Percentiles rank a stretch among this genome's conserved stretches.
Evolutionary conservation across 1,140 invertebrate genomes (phyloP).

Genomic region (Drosophila pruinosa): DNA sequence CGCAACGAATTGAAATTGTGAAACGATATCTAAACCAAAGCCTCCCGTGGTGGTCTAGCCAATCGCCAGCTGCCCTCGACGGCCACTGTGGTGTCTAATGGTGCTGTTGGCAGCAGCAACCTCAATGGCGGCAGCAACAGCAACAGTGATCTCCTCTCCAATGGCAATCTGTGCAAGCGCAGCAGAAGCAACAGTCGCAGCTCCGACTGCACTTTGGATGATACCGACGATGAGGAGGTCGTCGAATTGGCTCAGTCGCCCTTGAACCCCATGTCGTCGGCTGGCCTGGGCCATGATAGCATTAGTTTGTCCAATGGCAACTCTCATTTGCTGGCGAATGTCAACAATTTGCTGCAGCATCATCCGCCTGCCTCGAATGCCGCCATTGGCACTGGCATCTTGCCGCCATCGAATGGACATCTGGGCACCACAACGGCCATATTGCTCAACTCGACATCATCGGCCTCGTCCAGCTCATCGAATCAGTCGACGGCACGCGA

Average conservation of each 20-base stretch:
- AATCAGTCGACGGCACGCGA: conserved; percentile 72
- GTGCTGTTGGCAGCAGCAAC: conserved; percentile 29
- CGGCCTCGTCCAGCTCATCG: conserved; percentile 68
- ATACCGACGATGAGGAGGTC: conserved; percentile 68
- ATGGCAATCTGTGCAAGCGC: conserved; percentile 46
- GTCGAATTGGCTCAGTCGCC: conserved; percentile 27
- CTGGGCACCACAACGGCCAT: conserved; percentile 75
- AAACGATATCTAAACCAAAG: conserved; percentile 81
- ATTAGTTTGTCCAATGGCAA: conserved; percentile 75
- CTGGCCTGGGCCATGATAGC: conserved; percentile 4
- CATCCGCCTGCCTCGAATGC: conserved; percentile 58
- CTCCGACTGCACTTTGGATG: conserved; percentile 77
- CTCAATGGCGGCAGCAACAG: conserved; percentile 44
- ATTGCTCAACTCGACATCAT: conserved; percentile 70
- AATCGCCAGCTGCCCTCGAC: conserved; percentile 84
- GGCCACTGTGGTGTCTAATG: conserved; percentile 43
- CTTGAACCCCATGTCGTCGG: conserved; percentile 11
- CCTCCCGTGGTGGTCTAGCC: conserved; percentile 86
- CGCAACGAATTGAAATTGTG: conserved; percentile 44
- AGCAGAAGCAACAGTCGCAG: conserved; percentile 75
- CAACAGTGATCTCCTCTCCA: conserved; percentile 35
- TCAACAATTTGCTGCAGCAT: conserved; percentile 70
- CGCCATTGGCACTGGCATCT: conserved; percentile 29
- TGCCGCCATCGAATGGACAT: conserved; percentile 54
- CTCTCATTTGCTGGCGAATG: conserved; percentile 65